These are phyloP conservation scores for Chaunax sp. DNA, from an alignment of 2,797 vertebrate genomes.

Conservation along the genomic window DNA sequence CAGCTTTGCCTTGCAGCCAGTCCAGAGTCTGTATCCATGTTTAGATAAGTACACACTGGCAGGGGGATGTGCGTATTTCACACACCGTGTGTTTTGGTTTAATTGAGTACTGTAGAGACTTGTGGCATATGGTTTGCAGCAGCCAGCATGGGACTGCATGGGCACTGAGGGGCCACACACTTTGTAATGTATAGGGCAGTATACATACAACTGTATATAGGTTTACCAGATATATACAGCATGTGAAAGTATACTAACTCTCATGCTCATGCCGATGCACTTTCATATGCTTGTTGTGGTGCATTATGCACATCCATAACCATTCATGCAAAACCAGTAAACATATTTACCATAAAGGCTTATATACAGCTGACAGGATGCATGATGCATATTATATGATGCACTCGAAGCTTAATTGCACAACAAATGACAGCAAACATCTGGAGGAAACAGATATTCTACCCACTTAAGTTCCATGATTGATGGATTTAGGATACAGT, in stretches of 20 bases:
- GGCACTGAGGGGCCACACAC: slow-evolving; percentile 42
- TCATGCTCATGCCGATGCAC: background rate
- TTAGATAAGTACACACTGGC: slow-evolving; percentile 70
- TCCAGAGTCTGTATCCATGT: slow-evolving; percentile 63
- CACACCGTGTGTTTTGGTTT: slow-evolving; percentile 58
- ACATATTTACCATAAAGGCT: slow-evolving; percentile 5
- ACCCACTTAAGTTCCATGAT: slow-evolving; percentile 1
- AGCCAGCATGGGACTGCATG: slow-evolving; percentile 29
- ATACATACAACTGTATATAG: slow-evolving; percentile 1
- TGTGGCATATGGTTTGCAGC: slow-evolving; percentile 60
- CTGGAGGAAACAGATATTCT: slow-evolving; percentile 19
- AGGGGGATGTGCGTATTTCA: slow-evolving; percentile 53
- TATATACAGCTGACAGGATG: slow-evolving; percentile 23
- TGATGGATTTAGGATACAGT: slow-evolving; percentile 18
- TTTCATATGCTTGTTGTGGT: background rate
- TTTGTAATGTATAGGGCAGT: slow-evolving; percentile 18
- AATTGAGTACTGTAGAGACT: slow-evolving; percentile 56
- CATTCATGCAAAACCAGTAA: slow-evolving; percentile 3
- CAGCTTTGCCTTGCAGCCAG: slow-evolving; percentile 37
- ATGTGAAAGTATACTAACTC: background rate
- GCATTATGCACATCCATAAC: background rate
- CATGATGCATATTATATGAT: background rate
- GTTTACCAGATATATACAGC: background rate
- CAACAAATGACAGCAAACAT: slow-evolving; percentile 26
- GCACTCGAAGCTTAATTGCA: slow-evolving; percentile 18